phyloP scores from a whole-genome alignment of 2,113 vertebrate species.

The Eclectus roratus region DNA sequence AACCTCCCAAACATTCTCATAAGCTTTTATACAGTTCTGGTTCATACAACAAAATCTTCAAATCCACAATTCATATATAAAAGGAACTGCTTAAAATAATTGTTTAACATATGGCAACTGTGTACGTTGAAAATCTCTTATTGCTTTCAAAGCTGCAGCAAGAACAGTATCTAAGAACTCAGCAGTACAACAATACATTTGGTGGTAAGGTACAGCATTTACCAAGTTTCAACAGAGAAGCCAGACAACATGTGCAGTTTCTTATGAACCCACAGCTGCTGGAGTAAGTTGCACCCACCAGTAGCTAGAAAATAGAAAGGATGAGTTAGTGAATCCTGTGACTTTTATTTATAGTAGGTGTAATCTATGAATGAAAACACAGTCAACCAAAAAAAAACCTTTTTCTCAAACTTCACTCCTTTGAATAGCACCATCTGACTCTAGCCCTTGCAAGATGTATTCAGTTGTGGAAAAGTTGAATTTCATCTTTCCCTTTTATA shows the following conservation, averaged over 20 bases:
- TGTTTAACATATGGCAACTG: slow-evolving; percentile 21
- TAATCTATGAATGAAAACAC: not conserved
- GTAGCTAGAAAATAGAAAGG: not conserved
- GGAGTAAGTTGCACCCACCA: not conserved
- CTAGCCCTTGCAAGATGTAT: not conserved
- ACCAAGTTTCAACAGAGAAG: slow-evolving; percentile 6
- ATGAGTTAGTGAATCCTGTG: not conserved
- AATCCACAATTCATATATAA: slow-evolving; percentile 31
- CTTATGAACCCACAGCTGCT: not conserved
- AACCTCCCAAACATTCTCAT: not conserved
- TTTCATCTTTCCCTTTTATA: not conserved
- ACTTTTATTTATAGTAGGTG: not conserved
- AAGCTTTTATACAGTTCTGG: not conserved
- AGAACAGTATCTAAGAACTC: not conserved
- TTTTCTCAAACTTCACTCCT: not conserved
- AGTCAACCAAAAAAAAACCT: not conserved
- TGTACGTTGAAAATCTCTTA: slow-evolving; percentile 19
- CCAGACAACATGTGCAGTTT: not conserved
- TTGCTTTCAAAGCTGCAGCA: slow-evolving; percentile 46
- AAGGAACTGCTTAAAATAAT: slow-evolving; percentile 16
- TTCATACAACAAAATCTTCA: slow-evolving; percentile 40
- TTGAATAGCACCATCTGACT: not conserved
- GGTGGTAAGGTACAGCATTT: not conserved
- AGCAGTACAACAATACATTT: not conserved
- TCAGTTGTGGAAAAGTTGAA: not conserved